Conservation (phyloP, 2,113 vertebrate species). For the Gopherus flavomarginatus region DNA sequence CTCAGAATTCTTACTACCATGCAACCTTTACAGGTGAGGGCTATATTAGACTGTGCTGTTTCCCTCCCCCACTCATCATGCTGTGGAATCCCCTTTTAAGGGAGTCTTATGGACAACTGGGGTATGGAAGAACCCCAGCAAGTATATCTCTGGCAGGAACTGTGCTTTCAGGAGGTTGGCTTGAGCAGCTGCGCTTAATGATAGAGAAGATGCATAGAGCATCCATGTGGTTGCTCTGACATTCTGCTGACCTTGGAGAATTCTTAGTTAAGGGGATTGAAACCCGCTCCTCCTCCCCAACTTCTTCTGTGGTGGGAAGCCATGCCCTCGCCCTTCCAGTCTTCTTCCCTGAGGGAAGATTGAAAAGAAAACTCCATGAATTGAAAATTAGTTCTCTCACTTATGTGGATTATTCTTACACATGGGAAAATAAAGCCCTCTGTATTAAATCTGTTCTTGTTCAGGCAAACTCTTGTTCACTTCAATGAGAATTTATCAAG, state of each 20-base stretch:
- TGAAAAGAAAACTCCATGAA: neutral
- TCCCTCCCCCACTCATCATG: neutral
- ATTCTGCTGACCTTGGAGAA: neutral
- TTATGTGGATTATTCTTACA: neutral
- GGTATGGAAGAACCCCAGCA: neutral
- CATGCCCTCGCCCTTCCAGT: neutral
- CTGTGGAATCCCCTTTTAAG: neutral
- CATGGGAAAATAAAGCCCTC: neutral
- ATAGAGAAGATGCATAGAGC: neutral
- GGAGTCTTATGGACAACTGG: neutral
- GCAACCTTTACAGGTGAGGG: neutral
- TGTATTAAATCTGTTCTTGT: neutral
- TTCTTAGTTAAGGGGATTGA: neutral
- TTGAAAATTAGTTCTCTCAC: neutral
- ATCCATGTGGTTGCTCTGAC: neutral
- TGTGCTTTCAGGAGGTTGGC: neutral
- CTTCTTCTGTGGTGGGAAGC: neutral
- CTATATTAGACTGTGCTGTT: neutral
- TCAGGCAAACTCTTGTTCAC: neutral
- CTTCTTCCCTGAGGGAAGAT: neutral
- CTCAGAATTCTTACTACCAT: neutral
- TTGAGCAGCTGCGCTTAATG: neutral
- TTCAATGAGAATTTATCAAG: neutral
- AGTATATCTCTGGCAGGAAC: neutral
- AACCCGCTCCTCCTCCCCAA: neutral